Evolutionary conservation across 2,113 vertebrate species (phyloP), one percentile per base, ranked within the genome.

Genomic region (Apus apus): DNA sequence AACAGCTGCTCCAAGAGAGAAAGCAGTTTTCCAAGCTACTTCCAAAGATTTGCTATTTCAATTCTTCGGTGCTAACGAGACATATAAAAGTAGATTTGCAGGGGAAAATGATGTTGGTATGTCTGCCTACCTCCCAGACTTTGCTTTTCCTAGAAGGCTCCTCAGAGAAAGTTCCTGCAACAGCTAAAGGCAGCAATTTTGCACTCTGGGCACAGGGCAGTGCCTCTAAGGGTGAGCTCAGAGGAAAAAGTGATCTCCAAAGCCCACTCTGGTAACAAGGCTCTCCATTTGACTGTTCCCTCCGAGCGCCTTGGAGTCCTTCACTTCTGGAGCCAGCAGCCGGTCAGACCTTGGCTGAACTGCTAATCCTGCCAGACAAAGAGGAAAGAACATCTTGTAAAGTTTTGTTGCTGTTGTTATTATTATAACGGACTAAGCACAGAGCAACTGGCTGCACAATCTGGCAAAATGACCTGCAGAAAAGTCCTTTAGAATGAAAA

Each of bases 311-410:
- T 89, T 81, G 8, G 12, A 78, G 83, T 43, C 80, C 88, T 84
- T 77, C 11, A 1, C 56, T 80, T 73, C 57, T 73, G 80, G 77
- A 93, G 91, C 91, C 93, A 94, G 89, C 23, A 71, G 65, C 91
- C 79, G 2, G 90, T 61, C 95, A 96, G 96, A 93, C 94, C 94
- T 96, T 97, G 94, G 93, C 94, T 90, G 92, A 97, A 94, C 95
- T 86, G 77, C n/a, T 96, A 90, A 96, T 94, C 92, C 92, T 97
- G 82, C 65, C 90, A 96, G 93, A 97, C 96, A 95, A 94, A 95
- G 86, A 96, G 72, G 90, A 96, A 96, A 96, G 96, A 96, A 96
- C 94, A 96, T 96, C 96, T 96, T 96, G 92, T 96, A 95, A 96
- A 97, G 94, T 96, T 97, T 96, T 86, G 86, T 92, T 96, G 94